Percentiles rank a stretch among this genome's conserved stretches.
Conservation (phyloP, 2,113 vertebrate species). For the Carollia perspicillata region DNA sequence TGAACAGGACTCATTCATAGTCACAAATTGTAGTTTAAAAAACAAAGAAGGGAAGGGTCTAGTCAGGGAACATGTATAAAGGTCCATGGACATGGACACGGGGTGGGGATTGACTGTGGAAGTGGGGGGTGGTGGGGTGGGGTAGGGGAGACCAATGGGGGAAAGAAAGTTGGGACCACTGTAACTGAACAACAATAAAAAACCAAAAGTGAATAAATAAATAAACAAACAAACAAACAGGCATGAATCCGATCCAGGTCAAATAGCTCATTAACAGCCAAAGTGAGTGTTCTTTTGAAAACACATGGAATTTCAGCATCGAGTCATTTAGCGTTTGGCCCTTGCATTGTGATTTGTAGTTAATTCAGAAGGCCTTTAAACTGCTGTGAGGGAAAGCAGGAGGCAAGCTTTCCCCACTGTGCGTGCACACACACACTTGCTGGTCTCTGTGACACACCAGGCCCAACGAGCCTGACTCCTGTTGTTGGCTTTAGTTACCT, state of each 20-base stretch:
- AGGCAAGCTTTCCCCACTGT: fast-evolving
- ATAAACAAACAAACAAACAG: too few species aligned
- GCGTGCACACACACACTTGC: fast-evolving
- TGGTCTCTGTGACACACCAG: not conserved
- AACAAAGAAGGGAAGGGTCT: not conserved
- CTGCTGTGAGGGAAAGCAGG: not conserved
- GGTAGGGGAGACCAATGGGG: too few species aligned
- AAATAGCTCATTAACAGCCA: not conserved
- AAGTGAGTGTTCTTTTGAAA: not conserved
- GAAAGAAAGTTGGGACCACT: too few species aligned
- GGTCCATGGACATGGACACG: too few species aligned
- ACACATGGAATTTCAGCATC: not conserved
- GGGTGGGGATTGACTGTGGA: too few species aligned
- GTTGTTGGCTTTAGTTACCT: not conserved
- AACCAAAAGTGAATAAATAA: too few species aligned
- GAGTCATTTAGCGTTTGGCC: not conserved
- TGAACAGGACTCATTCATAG: not conserved
- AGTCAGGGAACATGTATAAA: too few species aligned
- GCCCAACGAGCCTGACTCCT: not conserved
- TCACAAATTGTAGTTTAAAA: not conserved
- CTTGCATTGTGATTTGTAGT: not conserved
- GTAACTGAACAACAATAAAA: too few species aligned
- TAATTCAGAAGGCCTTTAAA: not conserved
- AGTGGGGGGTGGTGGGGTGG: too few species aligned
- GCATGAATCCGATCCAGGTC: not conserved